These are phyloP conservation scores for Tanytarsus gracilentus DNA, from an alignment of 2,888 invertebrate genomes.

Conservation along the genomic window DNA sequence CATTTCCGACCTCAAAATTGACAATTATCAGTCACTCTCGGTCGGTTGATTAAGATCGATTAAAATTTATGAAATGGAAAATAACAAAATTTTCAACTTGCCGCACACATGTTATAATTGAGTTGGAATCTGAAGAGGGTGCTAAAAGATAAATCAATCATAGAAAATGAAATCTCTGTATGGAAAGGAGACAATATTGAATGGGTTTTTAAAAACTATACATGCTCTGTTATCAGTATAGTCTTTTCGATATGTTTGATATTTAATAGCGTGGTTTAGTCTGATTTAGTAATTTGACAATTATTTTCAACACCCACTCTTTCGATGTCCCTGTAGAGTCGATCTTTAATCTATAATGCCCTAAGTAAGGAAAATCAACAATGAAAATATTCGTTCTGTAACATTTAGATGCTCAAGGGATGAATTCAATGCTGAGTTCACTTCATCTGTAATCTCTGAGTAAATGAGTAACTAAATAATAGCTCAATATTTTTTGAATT, in stretches of 20 bases:
- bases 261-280: not conserved
- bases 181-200: too few relatives aligned
- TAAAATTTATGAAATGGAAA: slow-evolving; percentile 15
- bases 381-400: too few relatives aligned
- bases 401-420: too few relatives aligned
- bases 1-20: not conserved
- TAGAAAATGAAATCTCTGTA: too few relatives aligned
- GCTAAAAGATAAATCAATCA: not conserved
- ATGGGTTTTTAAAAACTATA: too few relatives aligned
- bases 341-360: too few relatives aligned
- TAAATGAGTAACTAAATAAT: not conserved
- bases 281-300: not conserved
- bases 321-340: not conserved
- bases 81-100: not conserved
- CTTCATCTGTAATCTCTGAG: not conserved
- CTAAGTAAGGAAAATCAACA: too few relatives aligned
- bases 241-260: too few relatives aligned
- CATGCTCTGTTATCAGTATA: slow-evolving; percentile 22
- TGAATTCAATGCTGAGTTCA: too few relatives aligned
- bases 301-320: not conserved
- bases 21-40: not conserved
- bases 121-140: too few relatives aligned
- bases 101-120: not conserved
- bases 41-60: slow-evolving; percentile 9
- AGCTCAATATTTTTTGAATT: not conserved